Conservation (phyloP, 2,113 vertebrate species). For the Grallaria varia region DNA sequence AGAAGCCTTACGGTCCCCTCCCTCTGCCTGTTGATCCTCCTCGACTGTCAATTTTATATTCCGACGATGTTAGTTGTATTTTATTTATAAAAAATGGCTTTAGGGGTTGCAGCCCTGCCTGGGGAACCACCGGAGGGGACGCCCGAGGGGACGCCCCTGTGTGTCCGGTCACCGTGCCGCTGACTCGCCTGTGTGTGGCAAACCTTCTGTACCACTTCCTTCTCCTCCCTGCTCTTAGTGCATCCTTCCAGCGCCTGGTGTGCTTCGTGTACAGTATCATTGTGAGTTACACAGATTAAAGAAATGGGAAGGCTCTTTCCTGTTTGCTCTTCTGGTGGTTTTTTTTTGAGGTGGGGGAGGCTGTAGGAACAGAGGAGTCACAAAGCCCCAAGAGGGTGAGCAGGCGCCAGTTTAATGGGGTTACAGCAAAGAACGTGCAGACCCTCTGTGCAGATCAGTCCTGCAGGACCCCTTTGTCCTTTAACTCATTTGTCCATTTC, state of each 20-base stretch:
- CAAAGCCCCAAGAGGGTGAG: not conserved
- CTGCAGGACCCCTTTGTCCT: not conserved
- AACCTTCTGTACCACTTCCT: conserved; percentile 50
- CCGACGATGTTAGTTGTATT: conserved; percentile 50
- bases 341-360: not conserved
- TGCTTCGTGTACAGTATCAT: conserved; percentile 80
- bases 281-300: conserved; percentile 87
- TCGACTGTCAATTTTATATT: conserved; percentile 60
- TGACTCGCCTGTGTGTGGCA: conserved; percentile 54
- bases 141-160: conserved; percentile 22
- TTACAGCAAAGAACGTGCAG: not conserved
- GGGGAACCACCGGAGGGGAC: not conserved
- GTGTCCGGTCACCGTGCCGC: conserved; percentile 16
- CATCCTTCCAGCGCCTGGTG: conserved; percentile 73
- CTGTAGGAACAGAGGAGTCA: not conserved
- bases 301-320: conserved; percentile 81
- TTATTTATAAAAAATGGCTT: conserved; percentile 63
- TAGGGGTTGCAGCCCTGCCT: conserved; percentile 12
- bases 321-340: conserved; percentile 52
- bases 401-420: conserved; percentile 37
- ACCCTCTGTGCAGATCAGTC: not conserved
- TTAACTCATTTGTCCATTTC: not conserved
- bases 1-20: conserved; percentile 76
- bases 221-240: conserved; percentile 71
- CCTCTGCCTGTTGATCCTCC: conserved; percentile 55